Evolutionary conservation across 2,797 vertebrate species (phyloP).

Genomic region (Chiropotes sagulatus): DNA sequence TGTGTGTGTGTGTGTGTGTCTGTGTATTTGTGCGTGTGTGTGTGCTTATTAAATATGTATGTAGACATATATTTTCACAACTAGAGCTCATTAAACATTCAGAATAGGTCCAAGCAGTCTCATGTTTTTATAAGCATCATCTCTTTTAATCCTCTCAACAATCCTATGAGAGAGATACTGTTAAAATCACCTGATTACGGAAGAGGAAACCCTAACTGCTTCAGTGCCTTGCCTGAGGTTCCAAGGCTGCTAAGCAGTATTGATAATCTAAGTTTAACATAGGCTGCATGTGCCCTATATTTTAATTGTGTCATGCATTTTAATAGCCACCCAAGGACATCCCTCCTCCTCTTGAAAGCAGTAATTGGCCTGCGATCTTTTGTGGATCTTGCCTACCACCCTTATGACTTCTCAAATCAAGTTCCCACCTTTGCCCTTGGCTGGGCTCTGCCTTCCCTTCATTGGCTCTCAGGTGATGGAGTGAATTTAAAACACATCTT

Average conservation of each 20-base stretch:
- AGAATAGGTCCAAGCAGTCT: not conserved
- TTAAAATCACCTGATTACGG: not conserved
- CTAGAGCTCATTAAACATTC: not conserved
- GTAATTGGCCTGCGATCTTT: not conserved
- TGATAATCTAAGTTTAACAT: not conserved
- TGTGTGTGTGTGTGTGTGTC: no score
- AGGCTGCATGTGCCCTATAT: rapidly evolving
- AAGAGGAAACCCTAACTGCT: not conserved
- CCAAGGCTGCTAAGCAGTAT: not conserved
- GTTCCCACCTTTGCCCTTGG: not conserved
- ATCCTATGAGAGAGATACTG: not conserved
- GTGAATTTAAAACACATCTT: not conserved
- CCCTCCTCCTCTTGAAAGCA: not conserved
- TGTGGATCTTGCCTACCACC: not conserved
- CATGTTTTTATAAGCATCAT: not conserved
- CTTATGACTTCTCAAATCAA: not conserved
- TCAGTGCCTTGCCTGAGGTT: not conserved
- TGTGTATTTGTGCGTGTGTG: no score
- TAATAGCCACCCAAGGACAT: not conserved
- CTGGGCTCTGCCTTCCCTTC: not conserved
- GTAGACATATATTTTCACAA: not conserved
- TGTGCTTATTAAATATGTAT: not conserved
- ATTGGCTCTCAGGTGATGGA: not conserved
- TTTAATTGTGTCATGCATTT: not conserved
- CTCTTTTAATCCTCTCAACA: not conserved